Percentiles rank a stretch among this genome's conserved stretches.
phyloP scores from a whole-genome alignment of 2,113 vertebrate genomes.

The Amia ocellicauda region DNA sequence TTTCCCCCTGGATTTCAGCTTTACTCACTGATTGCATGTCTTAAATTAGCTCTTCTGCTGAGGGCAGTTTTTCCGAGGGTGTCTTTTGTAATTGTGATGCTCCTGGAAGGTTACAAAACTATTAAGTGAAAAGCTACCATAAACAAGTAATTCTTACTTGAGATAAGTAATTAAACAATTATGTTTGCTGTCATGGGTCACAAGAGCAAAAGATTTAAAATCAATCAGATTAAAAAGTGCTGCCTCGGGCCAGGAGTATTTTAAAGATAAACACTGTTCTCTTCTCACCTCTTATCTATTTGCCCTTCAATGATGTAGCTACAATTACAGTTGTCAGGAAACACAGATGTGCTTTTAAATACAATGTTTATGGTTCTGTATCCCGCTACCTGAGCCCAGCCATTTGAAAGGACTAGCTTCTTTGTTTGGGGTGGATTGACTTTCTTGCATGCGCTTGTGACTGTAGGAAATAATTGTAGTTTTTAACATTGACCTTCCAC shows the following conservation, averaged over 20 bases:
- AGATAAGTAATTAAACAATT: conserved; percentile 73
- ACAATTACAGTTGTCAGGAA: conserved; percentile 55
- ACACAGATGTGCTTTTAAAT: conserved; percentile 6
- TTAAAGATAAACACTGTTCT: conserved; percentile 39
- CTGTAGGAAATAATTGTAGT: background rate
- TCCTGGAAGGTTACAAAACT: conserved; percentile 48
- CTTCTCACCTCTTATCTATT: conserved; percentile 31
- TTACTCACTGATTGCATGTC: too few species aligned
- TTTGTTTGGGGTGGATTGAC: background rate
- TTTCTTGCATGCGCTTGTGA: background rate
- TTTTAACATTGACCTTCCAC: too few species aligned
- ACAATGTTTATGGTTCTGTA: background rate
- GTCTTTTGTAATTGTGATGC: too few species aligned
- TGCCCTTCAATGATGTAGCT: conserved; percentile 45
- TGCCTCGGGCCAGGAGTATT: conserved; percentile 45
- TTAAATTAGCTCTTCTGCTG: too few species aligned
- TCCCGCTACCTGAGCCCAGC: background rate
- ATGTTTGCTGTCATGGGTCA: conserved; percentile 67
- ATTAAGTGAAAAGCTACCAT: conserved; percentile 45
- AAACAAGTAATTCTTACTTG: too few species aligned
- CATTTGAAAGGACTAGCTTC: background rate
- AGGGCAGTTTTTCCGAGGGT: too few species aligned
- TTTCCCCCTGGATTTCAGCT: too few species aligned
- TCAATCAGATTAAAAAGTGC: conserved; percentile 53
- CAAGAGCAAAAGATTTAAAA: conserved; percentile 49